A percentile compares a stretch with the other conserved stretches of the same genome.
These are phyloP conservation scores for Melinaea marsaeus DNA, from an alignment of 2,888 invertebrate genomes.

Conservation along the genomic window DNA sequence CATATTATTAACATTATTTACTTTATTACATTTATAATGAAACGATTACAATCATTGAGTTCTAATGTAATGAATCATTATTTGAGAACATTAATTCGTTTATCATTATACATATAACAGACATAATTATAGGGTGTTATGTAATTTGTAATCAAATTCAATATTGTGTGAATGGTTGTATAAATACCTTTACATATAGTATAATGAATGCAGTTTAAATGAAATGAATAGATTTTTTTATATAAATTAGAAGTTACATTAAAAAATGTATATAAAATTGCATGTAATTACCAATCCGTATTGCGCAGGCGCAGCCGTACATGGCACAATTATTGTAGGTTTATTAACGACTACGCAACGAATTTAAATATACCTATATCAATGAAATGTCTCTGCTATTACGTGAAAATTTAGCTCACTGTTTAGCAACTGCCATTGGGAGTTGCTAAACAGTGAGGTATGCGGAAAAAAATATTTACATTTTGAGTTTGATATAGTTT, in stretches of 20 bases:
- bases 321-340: conserved; percentile 31
- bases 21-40: too few species aligned
- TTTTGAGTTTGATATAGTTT: not conserved
- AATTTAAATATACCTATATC: conserved; percentile 33
- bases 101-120: too few species aligned
- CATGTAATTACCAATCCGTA: conserved; percentile 11
- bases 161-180: too few species aligned
- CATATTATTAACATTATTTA: too few species aligned
- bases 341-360: conserved; percentile 26
- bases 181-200: too few species aligned
- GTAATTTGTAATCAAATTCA: too few species aligned
- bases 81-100: too few species aligned
- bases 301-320: conserved; percentile 24
- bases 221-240: too few species aligned
- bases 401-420: conserved; percentile 29
- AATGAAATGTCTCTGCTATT: conserved; percentile 31
- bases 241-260: not conserved
- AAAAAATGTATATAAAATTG: conserved; percentile 2
- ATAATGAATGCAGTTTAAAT: too few species aligned
- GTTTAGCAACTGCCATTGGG: conserved; percentile 25
- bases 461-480: conserved; percentile 18
- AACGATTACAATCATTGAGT: too few species aligned
- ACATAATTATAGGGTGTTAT: too few species aligned
- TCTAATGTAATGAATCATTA: too few species aligned
- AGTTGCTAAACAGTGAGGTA: conserved; percentile 10